Percentiles rank a stretch among this genome's conserved stretches.
Evolutionary conservation across 1,140 invertebrate species (phyloP).

Genomic region (Bombus ignitus): DNA sequence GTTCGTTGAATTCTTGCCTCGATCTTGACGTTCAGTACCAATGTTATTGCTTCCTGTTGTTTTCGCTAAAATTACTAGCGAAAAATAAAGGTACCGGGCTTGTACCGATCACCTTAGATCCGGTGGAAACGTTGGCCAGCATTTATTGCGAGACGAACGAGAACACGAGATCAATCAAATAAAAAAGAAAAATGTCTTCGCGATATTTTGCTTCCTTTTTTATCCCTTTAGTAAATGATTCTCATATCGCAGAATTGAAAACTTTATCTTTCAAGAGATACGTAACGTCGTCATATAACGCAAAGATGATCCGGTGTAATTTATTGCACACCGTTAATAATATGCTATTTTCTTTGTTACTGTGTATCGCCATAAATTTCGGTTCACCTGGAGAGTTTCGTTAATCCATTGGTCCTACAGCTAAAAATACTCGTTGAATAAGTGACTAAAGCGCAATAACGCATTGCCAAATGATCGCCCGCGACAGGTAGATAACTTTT

Average conservation of each 20-base stretch:
- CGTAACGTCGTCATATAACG: too few relatives aligned
- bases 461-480: not conserved
- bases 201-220: not conserved
- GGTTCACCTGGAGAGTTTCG: not conserved
- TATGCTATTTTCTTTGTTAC: not conserved
- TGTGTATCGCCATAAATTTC: not conserved
- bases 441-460: not conserved
- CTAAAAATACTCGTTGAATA: not conserved
- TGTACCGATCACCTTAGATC: not conserved
- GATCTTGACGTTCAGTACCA: slow-evolving; percentile 66
- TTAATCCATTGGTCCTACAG: not conserved
- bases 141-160: not conserved
- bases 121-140: not conserved
- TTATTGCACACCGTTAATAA: not conserved
- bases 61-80: not conserved
- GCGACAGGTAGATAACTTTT: not conserved
- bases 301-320: too few relatives aligned
- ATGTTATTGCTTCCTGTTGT: slow-evolving; percentile 40
- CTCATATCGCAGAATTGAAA: too few relatives aligned
- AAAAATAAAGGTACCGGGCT: not conserved
- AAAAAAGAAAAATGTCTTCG: not conserved
- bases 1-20: slow-evolving; percentile 65
- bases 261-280: too few relatives aligned
- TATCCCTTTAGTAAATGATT: not conserved
- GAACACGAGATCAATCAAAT: not conserved